A percentile compares a stretch with the other conserved stretches of the same genome.
Evolutionary conservation across 2,113 vertebrate species (phyloP).

Genomic region (Neodon shergylaensis): DNA sequence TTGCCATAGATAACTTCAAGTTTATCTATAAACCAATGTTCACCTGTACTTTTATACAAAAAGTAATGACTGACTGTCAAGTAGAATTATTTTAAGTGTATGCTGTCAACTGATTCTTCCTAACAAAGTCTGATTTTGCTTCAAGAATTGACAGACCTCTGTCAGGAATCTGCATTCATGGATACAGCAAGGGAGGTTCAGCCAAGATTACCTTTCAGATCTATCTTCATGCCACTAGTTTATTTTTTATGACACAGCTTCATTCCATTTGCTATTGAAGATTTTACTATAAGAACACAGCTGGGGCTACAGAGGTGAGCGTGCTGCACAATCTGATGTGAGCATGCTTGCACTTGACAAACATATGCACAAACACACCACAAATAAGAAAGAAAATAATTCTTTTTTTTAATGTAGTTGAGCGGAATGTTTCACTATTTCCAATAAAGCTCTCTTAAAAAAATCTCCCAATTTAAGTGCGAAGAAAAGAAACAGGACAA

Average conservation of each 20-base stretch:
- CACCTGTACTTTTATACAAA: constrained; percentile 1
- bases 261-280: background rate
- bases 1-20: background rate
- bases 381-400: background rate
- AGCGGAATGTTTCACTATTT: background rate
- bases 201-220: background rate
- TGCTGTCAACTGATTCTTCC: background rate
- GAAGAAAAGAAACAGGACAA: background rate
- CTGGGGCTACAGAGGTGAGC: background rate
- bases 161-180: background rate
- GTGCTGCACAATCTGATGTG: background rate
- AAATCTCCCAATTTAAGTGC: background rate
- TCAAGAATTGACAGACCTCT: background rate
- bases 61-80: background rate
- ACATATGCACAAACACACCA: background rate
- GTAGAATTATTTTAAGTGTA: constrained; percentile 29
- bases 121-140: background rate
- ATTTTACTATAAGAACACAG: background rate
- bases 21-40: background rate
- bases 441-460: background rate
- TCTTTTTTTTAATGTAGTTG: background rate
- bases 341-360: background rate
- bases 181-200: background rate
- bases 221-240: background rate
- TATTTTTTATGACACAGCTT: background rate